Conservation (phyloP, 2,888 invertebrate genomes). For the Cancer borealis region DNA sequence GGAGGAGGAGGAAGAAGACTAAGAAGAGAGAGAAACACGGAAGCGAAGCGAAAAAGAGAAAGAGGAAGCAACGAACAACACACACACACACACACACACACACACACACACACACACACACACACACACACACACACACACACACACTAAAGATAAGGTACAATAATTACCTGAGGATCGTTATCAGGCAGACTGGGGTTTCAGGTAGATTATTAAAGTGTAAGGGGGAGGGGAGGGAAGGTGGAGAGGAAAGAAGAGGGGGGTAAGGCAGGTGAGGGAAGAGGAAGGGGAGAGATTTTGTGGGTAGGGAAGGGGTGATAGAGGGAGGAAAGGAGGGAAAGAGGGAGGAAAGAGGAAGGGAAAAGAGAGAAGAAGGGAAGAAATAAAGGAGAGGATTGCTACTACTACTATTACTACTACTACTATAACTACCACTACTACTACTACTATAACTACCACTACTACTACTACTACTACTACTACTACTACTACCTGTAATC, state of each 20-base stretch:
- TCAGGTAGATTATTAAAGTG: not conserved
- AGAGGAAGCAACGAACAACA: not conserved
- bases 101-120: constrained; percentile 36
- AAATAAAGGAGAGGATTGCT: not conserved
- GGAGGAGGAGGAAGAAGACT: not conserved
- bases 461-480: constrained; percentile 27
- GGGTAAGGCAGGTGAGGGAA: not conserved
- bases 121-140: constrained; percentile 24
- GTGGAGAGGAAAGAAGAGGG: not conserved
- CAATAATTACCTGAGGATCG: not conserved
- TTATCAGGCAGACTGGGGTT: not conserved
- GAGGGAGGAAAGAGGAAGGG: not conserved
- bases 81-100: constrained; percentile 37
- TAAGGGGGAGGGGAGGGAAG: not conserved
- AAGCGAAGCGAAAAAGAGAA: not conserved
- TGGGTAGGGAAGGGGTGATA: not conserved
- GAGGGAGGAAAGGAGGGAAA: not conserved
- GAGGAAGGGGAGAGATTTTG: not conserved
- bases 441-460: constrained; percentile 28
- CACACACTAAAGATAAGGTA: not conserved
- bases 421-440: constrained; percentile 22
- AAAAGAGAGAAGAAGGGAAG: not conserved
- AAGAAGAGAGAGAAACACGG: not conserved
- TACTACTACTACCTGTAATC: not conserved
- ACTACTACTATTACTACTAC: not conserved